phyloP scores from a whole-genome alignment of 2,113 vertebrate species.

The Myotis davidii region DNA sequence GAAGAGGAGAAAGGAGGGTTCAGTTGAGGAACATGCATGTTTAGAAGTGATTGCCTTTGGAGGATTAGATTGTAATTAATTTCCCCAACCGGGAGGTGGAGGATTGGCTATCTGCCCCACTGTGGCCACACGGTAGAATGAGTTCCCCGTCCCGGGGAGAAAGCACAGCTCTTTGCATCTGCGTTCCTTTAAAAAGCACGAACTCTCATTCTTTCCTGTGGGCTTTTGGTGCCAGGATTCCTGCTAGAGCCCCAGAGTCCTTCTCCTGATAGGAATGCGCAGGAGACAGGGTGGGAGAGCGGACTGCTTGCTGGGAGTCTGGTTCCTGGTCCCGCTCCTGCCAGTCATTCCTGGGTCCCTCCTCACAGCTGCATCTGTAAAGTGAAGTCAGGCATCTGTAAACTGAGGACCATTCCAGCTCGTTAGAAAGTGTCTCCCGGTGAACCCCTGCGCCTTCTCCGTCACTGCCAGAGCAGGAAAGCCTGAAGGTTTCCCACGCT shows the following conservation, averaged over 20 bases:
- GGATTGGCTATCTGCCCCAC: background rate
- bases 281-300: background rate
- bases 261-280: background rate
- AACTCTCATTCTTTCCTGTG: background rate
- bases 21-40: background rate
- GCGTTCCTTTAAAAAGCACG: rapidly evolving
- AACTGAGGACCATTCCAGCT: background rate
- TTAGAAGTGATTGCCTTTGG: background rate
- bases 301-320: too few species aligned
- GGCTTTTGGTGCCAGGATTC: background rate
- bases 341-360: background rate
- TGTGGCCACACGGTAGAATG: background rate
- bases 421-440: background rate
- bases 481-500: background rate
- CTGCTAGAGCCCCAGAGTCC: background rate
- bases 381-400: background rate
- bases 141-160: rapidly evolving
- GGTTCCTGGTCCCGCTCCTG: background rate
- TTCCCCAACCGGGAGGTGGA: background rate
- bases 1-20: background rate
- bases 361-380: background rate
- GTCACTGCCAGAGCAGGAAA: rapidly evolving
- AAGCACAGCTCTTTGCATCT: background rate
- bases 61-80: background rate
- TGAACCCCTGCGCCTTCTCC: too few species aligned